These are phyloP conservation scores for Torymus texanus DNA, from an alignment of 2,888 invertebrate genomes.

Conservation along the genomic window DNA sequence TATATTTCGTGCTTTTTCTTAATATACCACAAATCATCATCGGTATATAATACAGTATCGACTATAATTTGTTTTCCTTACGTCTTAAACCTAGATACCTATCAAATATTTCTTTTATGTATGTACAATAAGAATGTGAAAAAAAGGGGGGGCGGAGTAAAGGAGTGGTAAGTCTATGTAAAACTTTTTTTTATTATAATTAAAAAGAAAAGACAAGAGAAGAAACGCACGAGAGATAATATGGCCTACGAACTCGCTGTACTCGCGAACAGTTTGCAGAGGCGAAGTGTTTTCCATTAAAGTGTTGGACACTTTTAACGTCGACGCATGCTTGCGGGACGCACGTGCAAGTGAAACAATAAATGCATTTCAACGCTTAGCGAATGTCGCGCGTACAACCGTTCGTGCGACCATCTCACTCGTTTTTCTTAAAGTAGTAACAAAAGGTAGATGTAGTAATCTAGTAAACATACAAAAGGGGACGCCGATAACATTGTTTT, in stretches of 20 bases:
- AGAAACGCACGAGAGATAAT: slow-evolving; percentile 45
- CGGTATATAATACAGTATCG: slow-evolving; percentile 73
- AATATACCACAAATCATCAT: slow-evolving; percentile 72
- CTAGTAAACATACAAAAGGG: slow-evolving; percentile 50
- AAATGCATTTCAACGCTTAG: slow-evolving; percentile 32
- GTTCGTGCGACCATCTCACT: slow-evolving; percentile 26
- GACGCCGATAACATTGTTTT: slow-evolving; percentile 41
- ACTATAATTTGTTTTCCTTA: slow-evolving; percentile 69
- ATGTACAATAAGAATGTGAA: slow-evolving; percentile 70
- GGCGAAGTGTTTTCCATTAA: slow-evolving; percentile 9
- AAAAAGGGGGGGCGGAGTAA: slow-evolving; percentile 58
- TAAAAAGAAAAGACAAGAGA: slow-evolving; percentile 52
- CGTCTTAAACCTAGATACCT: slow-evolving; percentile 69
- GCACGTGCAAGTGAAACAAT: slow-evolving; percentile 20
- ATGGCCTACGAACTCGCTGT: slow-evolving; percentile 20
- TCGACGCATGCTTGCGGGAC: neutral
- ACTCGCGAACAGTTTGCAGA: slow-evolving; percentile 24
- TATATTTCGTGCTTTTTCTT: slow-evolving; percentile 59
- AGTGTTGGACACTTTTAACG: slow-evolving; percentile 1
- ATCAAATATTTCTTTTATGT: slow-evolving; percentile 69
- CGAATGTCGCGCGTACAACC: slow-evolving; percentile 28
- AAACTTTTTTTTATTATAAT: slow-evolving; percentile 52
- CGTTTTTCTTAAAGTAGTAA: slow-evolving; percentile 38
- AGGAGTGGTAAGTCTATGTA: slow-evolving; percentile 50
- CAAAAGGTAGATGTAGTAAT: slow-evolving; percentile 46